Evolutionary conservation across 2,888 invertebrate species (phyloP), one percentile per base, ranked within the genome.

Genomic region (Ellobium chinense): DNA sequence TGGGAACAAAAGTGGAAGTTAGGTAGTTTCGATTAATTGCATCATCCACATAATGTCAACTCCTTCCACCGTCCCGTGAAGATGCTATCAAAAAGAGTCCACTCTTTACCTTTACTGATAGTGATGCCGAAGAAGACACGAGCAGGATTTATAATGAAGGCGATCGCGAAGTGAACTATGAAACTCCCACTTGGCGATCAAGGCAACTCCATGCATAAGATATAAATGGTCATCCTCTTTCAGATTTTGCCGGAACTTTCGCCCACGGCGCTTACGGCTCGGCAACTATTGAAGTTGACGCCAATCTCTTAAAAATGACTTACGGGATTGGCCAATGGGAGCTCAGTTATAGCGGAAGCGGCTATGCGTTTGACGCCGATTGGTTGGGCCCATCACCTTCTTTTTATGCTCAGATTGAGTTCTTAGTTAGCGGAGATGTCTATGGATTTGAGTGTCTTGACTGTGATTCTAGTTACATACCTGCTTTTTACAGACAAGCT

Each of bases 221-320:
- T 24, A 58, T 37, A n/a, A 29, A 62, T 4, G 37, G 37, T 7
- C 18, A 34, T 9, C 63, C 46, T 4, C 12, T 58, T 0, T 0
- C 14, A 0, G 65, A 24, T n/a, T 89, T 87, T 72, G 75, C 76
- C 0, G 89, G 89, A 2, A 69, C 75, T 0, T 89, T 86, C 73
- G 66, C 83, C 36, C 84, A 89, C 46, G 83, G 77, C 1, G 87
- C 88, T 5, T 89, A 88, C 63, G 88, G 88, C 0, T 81, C 82
- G 9, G 73, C 87, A 1, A 65, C 46, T 0, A 78, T 89, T 5
- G 70, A 36, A 24, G 73, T 83, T 12, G 84, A 87, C 66, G 37
- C 69, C 1, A 78, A 81, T 2, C 63, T 75, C 56, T 39, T 79
- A 18, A 70, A 83, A 27, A 81, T 85, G 63, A 63, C 21, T 1